phyloP scores from a whole-genome alignment of 1,140 invertebrate genomes.

The Lysiphlebus fabarum region DNA sequence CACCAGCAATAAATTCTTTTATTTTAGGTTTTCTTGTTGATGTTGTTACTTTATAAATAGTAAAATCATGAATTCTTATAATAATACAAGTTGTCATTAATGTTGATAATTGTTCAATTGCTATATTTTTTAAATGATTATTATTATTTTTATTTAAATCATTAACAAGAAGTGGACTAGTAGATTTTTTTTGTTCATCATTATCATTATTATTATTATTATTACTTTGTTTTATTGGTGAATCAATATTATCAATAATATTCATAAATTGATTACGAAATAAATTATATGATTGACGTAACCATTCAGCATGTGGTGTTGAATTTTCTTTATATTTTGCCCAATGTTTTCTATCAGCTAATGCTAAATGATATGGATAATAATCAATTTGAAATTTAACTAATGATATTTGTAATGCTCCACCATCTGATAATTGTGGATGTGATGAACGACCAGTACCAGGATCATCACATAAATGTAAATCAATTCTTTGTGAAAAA shows the following conservation, averaged over 20 bases:
- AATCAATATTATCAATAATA: constrained; percentile 61
- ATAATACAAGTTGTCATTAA: constrained; percentile 90
- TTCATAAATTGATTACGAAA: constrained; percentile 68
- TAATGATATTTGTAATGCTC: constrained; percentile 89
- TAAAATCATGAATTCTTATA: constrained; percentile 85
- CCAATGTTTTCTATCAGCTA: constrained; percentile 85
- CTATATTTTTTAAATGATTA: constrained; percentile 64
- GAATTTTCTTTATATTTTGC: constrained; percentile 67
- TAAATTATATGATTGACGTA: constrained; percentile 66
- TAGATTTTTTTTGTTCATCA: constrained; percentile 6
- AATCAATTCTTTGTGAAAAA: constrained; percentile 87
- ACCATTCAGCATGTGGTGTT: constrained; percentile 71
- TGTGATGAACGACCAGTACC: constrained; percentile 77
- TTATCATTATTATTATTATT: background rate
- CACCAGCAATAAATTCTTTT: constrained; percentile 80
- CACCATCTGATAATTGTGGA: constrained; percentile 82
- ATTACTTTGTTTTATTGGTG: constrained; percentile 40
- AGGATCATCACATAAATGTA: constrained; percentile 96
- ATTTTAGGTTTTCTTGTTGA: constrained; percentile 66
- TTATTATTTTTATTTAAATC: constrained; percentile 40
- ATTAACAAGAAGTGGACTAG: constrained; percentile 32
- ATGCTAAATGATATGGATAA: constrained; percentile 94
- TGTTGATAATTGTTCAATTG: constrained; percentile 75
- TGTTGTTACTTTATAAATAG: constrained; percentile 78
- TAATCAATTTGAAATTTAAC: constrained; percentile 89